Evolutionary conservation across 2,113 vertebrate species (phyloP).

Genomic region (Seriola dumerili): DNA sequence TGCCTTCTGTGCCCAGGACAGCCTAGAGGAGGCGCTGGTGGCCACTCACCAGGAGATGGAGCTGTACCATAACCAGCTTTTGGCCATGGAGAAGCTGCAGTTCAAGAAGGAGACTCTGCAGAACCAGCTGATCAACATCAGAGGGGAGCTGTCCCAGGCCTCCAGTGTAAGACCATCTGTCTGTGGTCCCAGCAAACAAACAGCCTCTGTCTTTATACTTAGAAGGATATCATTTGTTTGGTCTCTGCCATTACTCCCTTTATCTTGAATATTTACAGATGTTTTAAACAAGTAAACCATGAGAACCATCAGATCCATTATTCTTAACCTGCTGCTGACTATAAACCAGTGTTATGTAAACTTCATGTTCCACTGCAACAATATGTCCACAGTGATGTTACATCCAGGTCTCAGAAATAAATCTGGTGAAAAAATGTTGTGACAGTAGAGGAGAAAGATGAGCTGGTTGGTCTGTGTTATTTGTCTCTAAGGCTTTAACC

Average conservation of each 20-base stretch:
- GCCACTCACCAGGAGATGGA: slow-evolving; percentile 96
- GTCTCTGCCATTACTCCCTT: too few relatives aligned
- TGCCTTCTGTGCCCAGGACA: slow-evolving; percentile 85
- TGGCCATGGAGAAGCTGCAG: slow-evolving; percentile 90
- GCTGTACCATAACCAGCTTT: slow-evolving; percentile 89
- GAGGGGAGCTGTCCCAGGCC: slow-evolving; percentile 95
- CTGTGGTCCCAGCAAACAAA: background rate
- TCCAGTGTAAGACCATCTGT: slow-evolving; percentile 87
- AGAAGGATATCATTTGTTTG: too few relatives aligned
- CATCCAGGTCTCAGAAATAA: background rate
- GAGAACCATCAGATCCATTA: too few relatives aligned
- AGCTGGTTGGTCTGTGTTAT: too few relatives aligned
- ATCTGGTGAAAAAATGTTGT: background rate
- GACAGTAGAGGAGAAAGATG: background rate
- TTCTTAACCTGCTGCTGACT: too few relatives aligned
- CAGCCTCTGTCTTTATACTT: background rate
- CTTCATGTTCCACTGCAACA: too few relatives aligned
- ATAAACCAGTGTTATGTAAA: too few relatives aligned
- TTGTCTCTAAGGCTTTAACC: slow-evolving; percentile 85
- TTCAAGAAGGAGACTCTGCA: slow-evolving; percentile 95
- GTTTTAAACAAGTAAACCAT: too few relatives aligned
- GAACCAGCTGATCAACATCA: slow-evolving; percentile 95
- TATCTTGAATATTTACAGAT: too few relatives aligned
- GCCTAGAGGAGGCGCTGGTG: slow-evolving; percentile 94
- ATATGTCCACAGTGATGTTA: background rate